These are phyloP conservation scores for Metallyticus violacea DNA, from an alignment of 2,888 invertebrate genomes.

Conservation along the genomic window DNA sequence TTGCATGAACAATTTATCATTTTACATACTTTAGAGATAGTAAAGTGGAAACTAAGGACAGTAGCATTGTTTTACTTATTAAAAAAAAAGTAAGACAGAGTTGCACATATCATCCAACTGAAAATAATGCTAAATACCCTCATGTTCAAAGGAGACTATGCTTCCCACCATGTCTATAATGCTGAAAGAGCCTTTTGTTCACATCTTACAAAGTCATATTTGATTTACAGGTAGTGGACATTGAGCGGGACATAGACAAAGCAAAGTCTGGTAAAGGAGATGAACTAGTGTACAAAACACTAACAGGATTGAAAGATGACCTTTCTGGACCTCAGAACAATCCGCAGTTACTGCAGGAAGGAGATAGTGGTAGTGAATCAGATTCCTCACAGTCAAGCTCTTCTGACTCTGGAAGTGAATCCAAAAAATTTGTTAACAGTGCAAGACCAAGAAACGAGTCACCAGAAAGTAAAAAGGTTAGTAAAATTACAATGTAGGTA, in stretches of 20 bases:
- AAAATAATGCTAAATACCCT: too few species aligned
- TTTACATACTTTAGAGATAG: too few species aligned
- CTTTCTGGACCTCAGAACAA: conserved; percentile 67
- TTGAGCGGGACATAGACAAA: conserved; percentile 80
- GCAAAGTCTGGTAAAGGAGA: conserved; percentile 70
- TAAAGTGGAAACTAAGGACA: too few species aligned
- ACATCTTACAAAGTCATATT: too few species aligned
- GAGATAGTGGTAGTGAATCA: conserved; percentile 36
- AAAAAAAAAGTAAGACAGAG: too few species aligned
- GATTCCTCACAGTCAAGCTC: conserved; percentile 25
- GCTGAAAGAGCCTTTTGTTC: too few species aligned
- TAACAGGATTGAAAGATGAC: conserved; percentile 79
- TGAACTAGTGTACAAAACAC: conserved; percentile 79
- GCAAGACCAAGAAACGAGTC: conserved; percentile 49
- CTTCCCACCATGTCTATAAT: too few species aligned
- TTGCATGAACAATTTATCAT: too few species aligned
- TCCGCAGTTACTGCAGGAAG: conserved; percentile 58
- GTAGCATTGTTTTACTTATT: too few species aligned
- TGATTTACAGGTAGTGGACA: conserved; percentile 68
- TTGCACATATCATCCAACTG: too few species aligned
- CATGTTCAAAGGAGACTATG: too few species aligned
- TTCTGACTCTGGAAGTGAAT: conserved; percentile 41
- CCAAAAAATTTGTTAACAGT: conserved; percentile 38
- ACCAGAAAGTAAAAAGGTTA: conserved; percentile 47
- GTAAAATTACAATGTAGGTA: not conserved